A percentile compares a stretch with the other conserved stretches of the same genome.
Conservation (phyloP, 2,888 invertebrate species). For the Crocallis elinguaria region DNA sequence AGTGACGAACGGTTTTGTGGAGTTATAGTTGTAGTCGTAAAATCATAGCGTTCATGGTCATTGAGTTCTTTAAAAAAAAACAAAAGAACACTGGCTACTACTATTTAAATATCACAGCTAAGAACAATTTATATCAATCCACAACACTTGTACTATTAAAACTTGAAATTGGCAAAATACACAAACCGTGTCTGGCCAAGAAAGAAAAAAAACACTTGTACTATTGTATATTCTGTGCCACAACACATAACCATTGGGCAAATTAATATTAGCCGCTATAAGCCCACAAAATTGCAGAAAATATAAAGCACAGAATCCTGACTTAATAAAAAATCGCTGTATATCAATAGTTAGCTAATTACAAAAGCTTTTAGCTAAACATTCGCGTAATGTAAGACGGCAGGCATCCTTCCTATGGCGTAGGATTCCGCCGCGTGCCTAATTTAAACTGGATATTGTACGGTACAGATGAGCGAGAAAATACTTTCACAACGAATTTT, state of each 20-base stretch:
- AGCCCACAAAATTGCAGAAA: background rate
- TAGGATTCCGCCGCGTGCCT: slow-evolving; percentile 65
- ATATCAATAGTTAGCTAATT: slow-evolving; percentile 13
- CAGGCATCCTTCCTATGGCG: slow-evolving; percentile 65
- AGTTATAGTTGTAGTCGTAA: background rate
- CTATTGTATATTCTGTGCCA: too few species aligned
- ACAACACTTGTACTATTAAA: too few species aligned
- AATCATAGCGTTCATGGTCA: background rate
- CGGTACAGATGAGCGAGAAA: slow-evolving; percentile 44
- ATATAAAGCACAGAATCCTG: background rate
- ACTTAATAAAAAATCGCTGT: slow-evolving; percentile 6
- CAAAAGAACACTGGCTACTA: too few species aligned
- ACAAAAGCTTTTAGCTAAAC: slow-evolving; percentile 62
- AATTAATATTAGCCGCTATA: too few species aligned
- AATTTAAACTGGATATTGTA: slow-evolving; percentile 70
- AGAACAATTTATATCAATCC: too few species aligned
- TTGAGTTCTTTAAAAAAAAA: background rate
- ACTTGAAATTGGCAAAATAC: too few species aligned
- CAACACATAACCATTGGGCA: too few species aligned
- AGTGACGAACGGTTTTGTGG: slow-evolving; percentile 35
- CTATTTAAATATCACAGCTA: too few species aligned
- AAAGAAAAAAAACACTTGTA: too few species aligned
- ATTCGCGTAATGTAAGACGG: slow-evolving; percentile 40
- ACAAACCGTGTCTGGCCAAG: too few species aligned
- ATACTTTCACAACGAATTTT: too few species aligned